Conservation (phyloP, 2,797 vertebrate species). For the Cynopterus sphinx region DNA sequence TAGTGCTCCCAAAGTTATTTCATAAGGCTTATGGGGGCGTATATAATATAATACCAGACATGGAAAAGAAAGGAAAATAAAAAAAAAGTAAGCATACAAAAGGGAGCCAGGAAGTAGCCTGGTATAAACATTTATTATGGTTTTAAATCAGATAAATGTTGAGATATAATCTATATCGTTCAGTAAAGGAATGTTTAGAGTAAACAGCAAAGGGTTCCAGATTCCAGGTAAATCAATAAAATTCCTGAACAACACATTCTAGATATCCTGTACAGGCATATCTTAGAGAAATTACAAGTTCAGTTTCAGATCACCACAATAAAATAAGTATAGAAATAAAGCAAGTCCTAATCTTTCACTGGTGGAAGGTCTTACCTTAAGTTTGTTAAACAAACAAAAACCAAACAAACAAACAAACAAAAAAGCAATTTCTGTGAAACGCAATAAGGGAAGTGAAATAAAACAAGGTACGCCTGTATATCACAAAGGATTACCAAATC, state of each 20-base stretch:
- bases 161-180: not conserved
- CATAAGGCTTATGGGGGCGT: not conserved
- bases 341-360: not conserved
- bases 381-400: not conserved
- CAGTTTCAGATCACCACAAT: not conserved
- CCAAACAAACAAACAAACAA: too few species aligned
- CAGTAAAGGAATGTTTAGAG: not conserved
- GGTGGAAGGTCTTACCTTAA: not conserved
- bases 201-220: not conserved
- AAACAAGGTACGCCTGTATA: not conserved
- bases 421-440: not conserved
- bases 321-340: not conserved
- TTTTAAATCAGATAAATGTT: not conserved
- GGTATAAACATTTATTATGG: conserved; percentile 1
- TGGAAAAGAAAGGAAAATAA: not conserved
- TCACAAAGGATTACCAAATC: conserved; percentile 57
- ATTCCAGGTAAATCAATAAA: not conserved
- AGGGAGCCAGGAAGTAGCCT: not conserved
- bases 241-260: not conserved
- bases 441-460: not conserved
- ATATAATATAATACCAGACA: conserved; percentile 1
- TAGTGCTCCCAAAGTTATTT: not conserved
- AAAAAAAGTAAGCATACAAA: not conserved
- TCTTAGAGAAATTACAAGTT: not conserved
- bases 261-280: not conserved